phyloP scores from a whole-genome alignment of 2,797 vertebrate genomes.

The Philypnodon macrostomus region DNA sequence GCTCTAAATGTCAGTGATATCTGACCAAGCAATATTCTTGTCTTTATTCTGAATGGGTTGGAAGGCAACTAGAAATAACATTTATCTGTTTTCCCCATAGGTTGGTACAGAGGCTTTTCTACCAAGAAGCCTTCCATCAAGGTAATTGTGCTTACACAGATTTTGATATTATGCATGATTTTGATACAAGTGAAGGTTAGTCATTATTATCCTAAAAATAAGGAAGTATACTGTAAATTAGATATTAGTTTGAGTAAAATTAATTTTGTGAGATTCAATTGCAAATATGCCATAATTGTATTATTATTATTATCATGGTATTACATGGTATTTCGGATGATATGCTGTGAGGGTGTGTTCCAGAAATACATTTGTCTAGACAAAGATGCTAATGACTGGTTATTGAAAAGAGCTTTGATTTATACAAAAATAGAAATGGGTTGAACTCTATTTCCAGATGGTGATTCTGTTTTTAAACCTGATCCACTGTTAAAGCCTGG shows the following conservation, averaged over 20 bases:
- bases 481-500: background rate
- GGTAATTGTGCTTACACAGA: constrained; percentile 73
- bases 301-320: too few species aligned
- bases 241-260: too few species aligned
- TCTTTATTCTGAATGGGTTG: too few species aligned
- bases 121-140: constrained; percentile 92
- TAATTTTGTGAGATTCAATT: too few species aligned
- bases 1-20: too few species aligned
- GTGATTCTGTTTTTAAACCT: constrained; percentile 16
- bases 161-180: background rate
- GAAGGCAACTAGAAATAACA: background rate
- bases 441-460: constrained; percentile 37
- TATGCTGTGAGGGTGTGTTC: constrained; percentile 25
- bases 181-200: constrained; percentile 34
- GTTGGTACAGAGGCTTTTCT: constrained; percentile 96
- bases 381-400: constrained; percentile 42
- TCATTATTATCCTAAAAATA: too few species aligned
- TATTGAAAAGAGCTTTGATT: constrained; percentile 41
- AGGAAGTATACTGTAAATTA: too few species aligned
- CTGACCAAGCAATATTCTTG: too few species aligned
- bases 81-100: constrained; percentile 66
- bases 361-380: constrained; percentile 47
- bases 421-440: constrained; percentile 42
- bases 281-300: too few species aligned
- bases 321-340: too few species aligned